Evolutionary conservation across 2,113 vertebrate genomes (phyloP), one percentile per base, ranked within the genome.

Genomic region (Mandrillus leucophaeus): DNA sequence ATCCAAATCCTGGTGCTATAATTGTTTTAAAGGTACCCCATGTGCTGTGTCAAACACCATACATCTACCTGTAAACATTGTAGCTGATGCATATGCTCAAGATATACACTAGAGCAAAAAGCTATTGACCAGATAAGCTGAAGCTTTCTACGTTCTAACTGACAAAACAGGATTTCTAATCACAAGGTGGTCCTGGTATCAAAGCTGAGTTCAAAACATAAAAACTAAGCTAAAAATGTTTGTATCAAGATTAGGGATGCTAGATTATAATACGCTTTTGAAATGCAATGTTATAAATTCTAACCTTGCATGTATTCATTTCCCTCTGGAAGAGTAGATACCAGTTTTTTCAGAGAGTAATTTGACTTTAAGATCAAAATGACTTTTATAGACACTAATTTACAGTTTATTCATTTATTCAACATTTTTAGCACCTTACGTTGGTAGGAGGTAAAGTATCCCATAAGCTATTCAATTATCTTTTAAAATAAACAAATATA

Each of bases 341-440:
- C 22, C 30, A 73, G 27, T 93, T 83, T 95, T 96, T 95, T 50
- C 80, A 43, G 40, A 48, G 30, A 89, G 35, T 52, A 91, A 95
- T 96, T 91, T 95, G 57, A 93, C 59, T 92, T 90, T 87, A 82
- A 92, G 57, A 92, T 78, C 78, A 32, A 97, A 83, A 80, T 66
- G 16, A 38, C 23, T 59, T 96, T 88, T 83, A 61, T 75, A 87
- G 48, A 78, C 9, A 45, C 0, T 1, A 82, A 78, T 45, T 52
- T 87, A 88, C 18, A 73, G 32, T 94, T 95, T 92, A 90, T 57
- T 95, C 20, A 70, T 55, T 90, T 95, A 87, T 81, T 96, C 48
- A 83, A 55, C 35, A 91, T 70, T 70, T 75, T 89, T 50, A 80
- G 48, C 18, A 72, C 14, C 5, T 95, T 88, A 83, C 4, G 20